phyloP scores from a whole-genome alignment of 2,113 vertebrate genomes.

The Pangasianodon gigas region DNA sequence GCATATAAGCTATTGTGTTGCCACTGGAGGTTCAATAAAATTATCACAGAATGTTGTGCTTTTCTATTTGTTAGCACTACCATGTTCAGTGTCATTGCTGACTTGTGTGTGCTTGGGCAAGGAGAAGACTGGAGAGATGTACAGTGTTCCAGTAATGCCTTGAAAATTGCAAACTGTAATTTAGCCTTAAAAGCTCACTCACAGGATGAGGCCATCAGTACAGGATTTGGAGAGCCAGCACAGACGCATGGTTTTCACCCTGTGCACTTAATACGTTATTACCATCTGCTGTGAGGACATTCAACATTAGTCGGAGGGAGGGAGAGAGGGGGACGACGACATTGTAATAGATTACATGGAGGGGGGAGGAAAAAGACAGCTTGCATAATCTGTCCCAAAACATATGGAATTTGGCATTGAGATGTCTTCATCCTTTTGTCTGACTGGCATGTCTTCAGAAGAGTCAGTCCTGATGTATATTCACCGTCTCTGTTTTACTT shows the following conservation, averaged over 20 bases:
- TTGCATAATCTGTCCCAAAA: neutral
- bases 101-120: neutral
- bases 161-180: neutral
- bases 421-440: neutral
- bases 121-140: neutral
- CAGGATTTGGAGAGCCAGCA: neutral
- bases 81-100: neutral
- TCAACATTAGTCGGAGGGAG: neutral
- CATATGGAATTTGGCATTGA: conserved; percentile 4
- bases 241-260: neutral
- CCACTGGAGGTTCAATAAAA: neutral
- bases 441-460: neutral
- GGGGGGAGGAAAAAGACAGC: neutral
- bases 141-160: neutral
- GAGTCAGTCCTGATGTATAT: neutral
- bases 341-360: neutral
- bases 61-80: neutral
- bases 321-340: neutral
- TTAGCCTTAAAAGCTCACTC: neutral
- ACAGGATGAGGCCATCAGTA: neutral
- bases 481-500: neutral
- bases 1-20: neutral
- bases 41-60: neutral
- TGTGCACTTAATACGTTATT: neutral
- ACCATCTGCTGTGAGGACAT: neutral